Conservation (phyloP, 2,113 vertebrate genomes). For the Electrona antarctica region DNA sequence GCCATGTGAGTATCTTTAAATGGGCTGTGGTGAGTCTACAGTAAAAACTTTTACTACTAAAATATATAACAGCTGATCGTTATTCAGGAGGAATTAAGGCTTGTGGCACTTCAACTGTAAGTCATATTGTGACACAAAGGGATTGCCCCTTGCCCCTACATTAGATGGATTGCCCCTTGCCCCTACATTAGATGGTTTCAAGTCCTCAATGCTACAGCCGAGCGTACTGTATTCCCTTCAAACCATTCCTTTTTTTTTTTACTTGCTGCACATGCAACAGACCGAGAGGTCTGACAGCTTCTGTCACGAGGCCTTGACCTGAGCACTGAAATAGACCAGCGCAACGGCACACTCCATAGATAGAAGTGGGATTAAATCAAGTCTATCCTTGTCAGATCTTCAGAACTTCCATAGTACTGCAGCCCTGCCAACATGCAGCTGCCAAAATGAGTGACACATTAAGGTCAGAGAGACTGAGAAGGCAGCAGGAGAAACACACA, state of each 20-base stretch:
- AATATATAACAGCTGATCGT: too few species aligned
- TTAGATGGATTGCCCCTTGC: too few species aligned
- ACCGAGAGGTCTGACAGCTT: slow-evolving; percentile 53
- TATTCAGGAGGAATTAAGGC: too few species aligned
- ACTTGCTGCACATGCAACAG: slow-evolving; percentile 7
- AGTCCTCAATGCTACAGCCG: too few species aligned
- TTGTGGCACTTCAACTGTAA: too few species aligned
- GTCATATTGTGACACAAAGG: too few species aligned
- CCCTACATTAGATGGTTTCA: too few species aligned
- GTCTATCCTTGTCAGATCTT: slow-evolving; percentile 69
- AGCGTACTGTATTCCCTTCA: background rate
- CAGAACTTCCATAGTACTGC: slow-evolving; percentile 65
- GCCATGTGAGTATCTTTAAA: too few species aligned
- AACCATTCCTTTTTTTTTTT: slow-evolving; percentile 3
- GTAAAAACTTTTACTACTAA: too few species aligned
- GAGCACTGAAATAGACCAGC: slow-evolving; percentile 54
- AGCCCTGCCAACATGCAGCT: slow-evolving; percentile 63
- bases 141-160: too few species aligned
- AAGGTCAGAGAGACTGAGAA: slow-evolving; percentile 61
- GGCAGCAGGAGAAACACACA: slow-evolving; percentile 25
- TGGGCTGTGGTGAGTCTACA: too few species aligned
- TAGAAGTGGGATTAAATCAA: slow-evolving; percentile 71
- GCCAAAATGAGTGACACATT: slow-evolving; percentile 70
- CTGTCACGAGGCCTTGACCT: slow-evolving; percentile 68
- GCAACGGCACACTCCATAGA: slow-evolving; percentile 52